These are phyloP conservation scores for Ischnus inquisitorius DNA, from an alignment of 2,888 invertebrate genomes.

Conservation along the genomic window DNA sequence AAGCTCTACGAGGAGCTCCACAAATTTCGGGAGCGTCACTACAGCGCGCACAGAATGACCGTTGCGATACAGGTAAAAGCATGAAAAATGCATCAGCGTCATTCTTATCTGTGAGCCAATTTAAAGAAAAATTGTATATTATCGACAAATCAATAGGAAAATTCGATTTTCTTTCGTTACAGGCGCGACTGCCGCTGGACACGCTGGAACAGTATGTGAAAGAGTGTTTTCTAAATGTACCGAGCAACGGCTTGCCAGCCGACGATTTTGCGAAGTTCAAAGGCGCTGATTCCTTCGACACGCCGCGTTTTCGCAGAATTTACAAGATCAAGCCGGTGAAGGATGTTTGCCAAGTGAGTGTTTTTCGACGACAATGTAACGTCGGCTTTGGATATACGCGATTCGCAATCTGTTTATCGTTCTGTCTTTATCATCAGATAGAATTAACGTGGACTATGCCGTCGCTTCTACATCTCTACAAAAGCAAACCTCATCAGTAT, in stretches of 20 bases:
- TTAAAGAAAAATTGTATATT: conserved; percentile 19
- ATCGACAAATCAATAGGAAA: conserved; percentile 10
- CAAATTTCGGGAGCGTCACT: conserved; percentile 91
- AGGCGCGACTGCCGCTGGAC: conserved; percentile 89
- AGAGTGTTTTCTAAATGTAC: conserved; percentile 90
- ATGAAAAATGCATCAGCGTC: neutral
- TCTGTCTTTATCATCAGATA: conserved; percentile 82
- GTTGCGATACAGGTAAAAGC: conserved; percentile 91
- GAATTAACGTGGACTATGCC: conserved; percentile 90
- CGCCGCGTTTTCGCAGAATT: conserved; percentile 88
- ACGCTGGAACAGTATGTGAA: conserved; percentile 89
- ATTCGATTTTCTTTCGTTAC: conserved; percentile 55
- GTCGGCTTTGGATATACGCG: conserved; percentile 70
- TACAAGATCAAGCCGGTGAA: conserved; percentile 92
- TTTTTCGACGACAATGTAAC: conserved; percentile 71
- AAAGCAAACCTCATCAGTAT: conserved; percentile 92
- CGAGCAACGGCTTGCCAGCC: conserved; percentile 88
- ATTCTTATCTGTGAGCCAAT: neutral
- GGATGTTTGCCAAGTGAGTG: conserved; percentile 89
- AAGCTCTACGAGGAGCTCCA: conserved; percentile 90
- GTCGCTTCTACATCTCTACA: conserved; percentile 89
- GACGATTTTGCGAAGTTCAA: conserved; percentile 88
- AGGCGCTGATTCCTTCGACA: conserved; percentile 87
- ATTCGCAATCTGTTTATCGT: conserved; percentile 12
- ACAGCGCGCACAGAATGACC: conserved; percentile 96